phyloP scores from a whole-genome alignment of 2,113 vertebrate species.

The Chascanopsetta lugubris region DNA sequence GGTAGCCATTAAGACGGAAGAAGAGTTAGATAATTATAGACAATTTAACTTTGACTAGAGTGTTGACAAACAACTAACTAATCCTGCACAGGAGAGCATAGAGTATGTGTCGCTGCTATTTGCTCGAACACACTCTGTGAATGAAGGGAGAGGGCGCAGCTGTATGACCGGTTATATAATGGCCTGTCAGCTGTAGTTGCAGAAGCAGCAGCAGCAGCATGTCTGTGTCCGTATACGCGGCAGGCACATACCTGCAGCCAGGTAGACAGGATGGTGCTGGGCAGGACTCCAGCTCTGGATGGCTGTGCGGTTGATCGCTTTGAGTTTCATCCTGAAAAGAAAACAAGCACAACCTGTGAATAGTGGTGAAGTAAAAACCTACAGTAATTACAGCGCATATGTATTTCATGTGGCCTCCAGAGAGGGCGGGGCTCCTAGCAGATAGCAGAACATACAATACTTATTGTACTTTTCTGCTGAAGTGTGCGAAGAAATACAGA shows the following conservation, averaged over 20 bases:
- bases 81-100: too few species aligned
- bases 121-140: background rate
- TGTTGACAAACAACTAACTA: too few species aligned
- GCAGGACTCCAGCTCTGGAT: constrained; percentile 97
- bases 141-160: background rate
- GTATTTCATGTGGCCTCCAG: background rate
- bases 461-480: background rate
- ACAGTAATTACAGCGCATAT: background rate
- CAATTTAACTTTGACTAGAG: too few species aligned
- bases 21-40: too few species aligned
- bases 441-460: background rate
- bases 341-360: background rate
- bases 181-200: background rate
- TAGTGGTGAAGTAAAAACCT: background rate
- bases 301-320: constrained; percentile 93
- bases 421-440: background rate
- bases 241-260: constrained; percentile 88
- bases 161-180: background rate
- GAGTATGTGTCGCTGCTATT: too few species aligned
- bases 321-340: constrained; percentile 91
- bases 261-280: constrained; percentile 92
- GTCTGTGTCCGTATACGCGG: background rate
- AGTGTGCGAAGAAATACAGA: background rate
- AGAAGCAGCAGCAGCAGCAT: background rate
- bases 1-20: too few species aligned